Conservation (phyloP, 2,113 vertebrate species). For the Furnarius figulus region DNA sequence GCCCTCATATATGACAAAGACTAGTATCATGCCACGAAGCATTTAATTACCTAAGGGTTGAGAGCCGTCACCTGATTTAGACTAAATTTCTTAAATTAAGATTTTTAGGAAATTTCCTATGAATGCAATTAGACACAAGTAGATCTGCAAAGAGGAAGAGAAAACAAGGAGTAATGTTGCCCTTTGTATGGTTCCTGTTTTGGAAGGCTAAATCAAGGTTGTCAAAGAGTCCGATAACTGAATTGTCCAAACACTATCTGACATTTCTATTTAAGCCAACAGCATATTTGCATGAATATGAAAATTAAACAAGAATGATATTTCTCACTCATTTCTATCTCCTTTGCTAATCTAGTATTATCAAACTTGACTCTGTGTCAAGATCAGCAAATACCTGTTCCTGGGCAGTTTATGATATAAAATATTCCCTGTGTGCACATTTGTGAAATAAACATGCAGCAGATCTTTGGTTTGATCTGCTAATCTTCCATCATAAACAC, state of each 20-base stretch:
- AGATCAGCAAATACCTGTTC: not conserved
- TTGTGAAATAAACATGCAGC: not conserved
- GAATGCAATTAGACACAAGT: not conserved
- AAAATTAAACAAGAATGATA: not conserved
- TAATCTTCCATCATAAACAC: not conserved
- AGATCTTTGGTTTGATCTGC: not conserved
- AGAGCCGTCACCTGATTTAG: not conserved
- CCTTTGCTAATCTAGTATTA: not conserved
- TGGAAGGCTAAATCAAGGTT: not conserved
- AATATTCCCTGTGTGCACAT: not conserved
- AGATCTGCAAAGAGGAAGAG: not conserved
- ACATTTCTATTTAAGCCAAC: not conserved
- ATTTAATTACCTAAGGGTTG: not conserved
- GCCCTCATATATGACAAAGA: not conserved
- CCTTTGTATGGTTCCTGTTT: not conserved
- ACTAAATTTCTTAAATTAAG: not conserved
- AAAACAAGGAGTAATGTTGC: not conserved
- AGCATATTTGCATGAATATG: not conserved
- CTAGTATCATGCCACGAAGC: not conserved
- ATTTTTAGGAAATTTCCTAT: not conserved
- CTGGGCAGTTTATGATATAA: not conserved
- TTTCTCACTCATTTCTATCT: not conserved
- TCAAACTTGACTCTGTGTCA: not conserved
- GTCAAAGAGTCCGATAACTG: not conserved
- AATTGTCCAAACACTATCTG: not conserved